Evolutionary conservation across 1,140 invertebrate genomes (phyloP).

Genomic region (Ostrea edulis): DNA sequence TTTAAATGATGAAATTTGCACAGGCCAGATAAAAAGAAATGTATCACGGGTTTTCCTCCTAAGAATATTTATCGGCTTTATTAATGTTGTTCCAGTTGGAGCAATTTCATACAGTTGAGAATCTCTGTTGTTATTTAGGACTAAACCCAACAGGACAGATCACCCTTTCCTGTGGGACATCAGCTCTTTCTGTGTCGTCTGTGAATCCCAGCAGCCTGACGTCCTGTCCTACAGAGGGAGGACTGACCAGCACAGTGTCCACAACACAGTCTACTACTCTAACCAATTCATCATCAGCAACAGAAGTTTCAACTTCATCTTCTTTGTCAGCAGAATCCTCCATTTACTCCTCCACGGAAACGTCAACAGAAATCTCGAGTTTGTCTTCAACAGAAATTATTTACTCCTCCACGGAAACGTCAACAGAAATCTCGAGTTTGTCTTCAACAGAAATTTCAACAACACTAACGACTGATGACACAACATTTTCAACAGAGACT

Average conservation of each 20-base stretch:
- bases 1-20: background rate
- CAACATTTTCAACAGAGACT: background rate
- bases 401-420: background rate
- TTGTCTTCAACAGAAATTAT: too few relatives aligned
- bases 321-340: background rate
- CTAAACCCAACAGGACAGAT: slow-evolving; percentile 6
- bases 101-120: background rate
- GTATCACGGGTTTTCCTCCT: background rate
- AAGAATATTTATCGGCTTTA: background rate
- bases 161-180: background rate
- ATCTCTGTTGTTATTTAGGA: background rate
- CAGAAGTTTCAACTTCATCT: background rate
- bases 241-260: background rate
- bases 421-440: background rate
- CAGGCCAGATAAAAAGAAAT: background rate
- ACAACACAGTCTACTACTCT: background rate
- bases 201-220: background rate
- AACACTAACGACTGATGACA: background rate
- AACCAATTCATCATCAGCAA: background rate
- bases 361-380: too few relatives aligned
- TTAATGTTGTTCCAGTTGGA: background rate
- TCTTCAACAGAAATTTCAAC: background rate
- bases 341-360: too few relatives aligned
- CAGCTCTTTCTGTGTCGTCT: background rate
- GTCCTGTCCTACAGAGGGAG: background rate